Evolutionary conservation across 2,113 vertebrate species (phyloP).

Genomic region (Ptilorrhoa leucosticta): DNA sequence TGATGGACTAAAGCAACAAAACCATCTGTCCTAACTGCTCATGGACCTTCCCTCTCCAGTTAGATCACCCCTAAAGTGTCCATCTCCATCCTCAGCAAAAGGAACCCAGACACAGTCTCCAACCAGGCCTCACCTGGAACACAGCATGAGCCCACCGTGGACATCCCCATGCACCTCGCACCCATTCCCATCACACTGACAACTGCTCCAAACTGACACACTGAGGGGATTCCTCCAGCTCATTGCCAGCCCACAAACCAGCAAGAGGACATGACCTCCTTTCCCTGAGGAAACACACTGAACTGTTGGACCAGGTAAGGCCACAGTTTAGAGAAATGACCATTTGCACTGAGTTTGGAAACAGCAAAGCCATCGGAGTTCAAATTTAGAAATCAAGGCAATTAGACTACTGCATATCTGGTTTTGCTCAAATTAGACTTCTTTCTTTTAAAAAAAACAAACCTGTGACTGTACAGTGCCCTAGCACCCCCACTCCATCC

Average conservation of each 20-base stretch:
- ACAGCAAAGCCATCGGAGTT: neutral
- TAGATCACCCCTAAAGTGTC: neutral
- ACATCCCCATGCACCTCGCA: neutral
- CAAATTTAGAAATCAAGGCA: neutral
- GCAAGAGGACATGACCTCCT: neutral
- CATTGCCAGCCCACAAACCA: neutral
- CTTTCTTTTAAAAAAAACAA: neutral
- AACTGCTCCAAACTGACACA: neutral
- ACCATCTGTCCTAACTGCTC: neutral
- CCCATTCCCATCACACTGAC: rapidly evolving
- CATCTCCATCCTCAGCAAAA: neutral
- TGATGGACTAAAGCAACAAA: neutral
- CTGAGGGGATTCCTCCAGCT: neutral
- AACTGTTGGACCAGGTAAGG: neutral
- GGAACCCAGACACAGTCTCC: neutral
- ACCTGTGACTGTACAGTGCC: conserved; percentile 9
- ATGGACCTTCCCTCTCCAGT: neutral
- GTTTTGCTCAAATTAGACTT: neutral
- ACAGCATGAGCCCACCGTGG: neutral
- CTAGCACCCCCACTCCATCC: conserved; percentile 25
- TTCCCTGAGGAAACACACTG: neutral
- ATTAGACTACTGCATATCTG: neutral
- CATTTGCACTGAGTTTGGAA: neutral
- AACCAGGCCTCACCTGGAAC: neutral
- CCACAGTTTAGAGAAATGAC: neutral